phyloP scores from a whole-genome alignment of 2,888 invertebrate genomes.

The Amiota mariae region DNA sequence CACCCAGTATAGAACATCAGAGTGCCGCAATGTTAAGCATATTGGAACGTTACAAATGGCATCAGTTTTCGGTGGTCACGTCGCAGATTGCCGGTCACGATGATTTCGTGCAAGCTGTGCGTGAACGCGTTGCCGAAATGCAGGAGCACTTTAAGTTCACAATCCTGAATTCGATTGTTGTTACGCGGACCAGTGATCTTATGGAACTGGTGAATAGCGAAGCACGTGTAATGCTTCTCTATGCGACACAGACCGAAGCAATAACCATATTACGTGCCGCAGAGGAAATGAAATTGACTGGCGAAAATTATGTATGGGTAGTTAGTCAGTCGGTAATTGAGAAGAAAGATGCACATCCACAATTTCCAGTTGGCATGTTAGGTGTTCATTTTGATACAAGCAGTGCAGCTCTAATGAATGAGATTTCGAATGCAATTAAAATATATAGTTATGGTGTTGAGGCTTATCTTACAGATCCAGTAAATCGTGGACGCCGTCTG shows the following conservation, averaged over 20 bases:
- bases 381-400: conserved; percentile 95
- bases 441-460: conserved; percentile 94
- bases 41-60: conserved; percentile 96
- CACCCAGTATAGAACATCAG: conserved; percentile 95
- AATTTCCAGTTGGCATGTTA: conserved; percentile 93
- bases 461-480: conserved; percentile 85
- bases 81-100: conserved; percentile 95
- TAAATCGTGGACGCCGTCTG: conserved; percentile 75
- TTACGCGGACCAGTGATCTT: conserved; percentile 84
- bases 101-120: conserved; percentile 94
- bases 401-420: conserved; percentile 85
- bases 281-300: conserved; percentile 74
- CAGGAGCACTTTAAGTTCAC: conserved; percentile 87
- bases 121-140: conserved; percentile 88
- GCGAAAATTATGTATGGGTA: conserved; percentile 96
- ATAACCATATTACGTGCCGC: conserved; percentile 81
- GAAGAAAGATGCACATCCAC: conserved; percentile 82
- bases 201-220: conserved; percentile 90
- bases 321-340: conserved; percentile 95
- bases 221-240: conserved; percentile 92
- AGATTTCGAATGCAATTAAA: conserved; percentile 91
- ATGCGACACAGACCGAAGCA: conserved; percentile 91
- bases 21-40: conserved; percentile 97
- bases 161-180: conserved; percentile 88
- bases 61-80: conserved; percentile 94